Conservation (phyloP, 2,113 vertebrate genomes). For the Tragelaphus scriptus region DNA sequence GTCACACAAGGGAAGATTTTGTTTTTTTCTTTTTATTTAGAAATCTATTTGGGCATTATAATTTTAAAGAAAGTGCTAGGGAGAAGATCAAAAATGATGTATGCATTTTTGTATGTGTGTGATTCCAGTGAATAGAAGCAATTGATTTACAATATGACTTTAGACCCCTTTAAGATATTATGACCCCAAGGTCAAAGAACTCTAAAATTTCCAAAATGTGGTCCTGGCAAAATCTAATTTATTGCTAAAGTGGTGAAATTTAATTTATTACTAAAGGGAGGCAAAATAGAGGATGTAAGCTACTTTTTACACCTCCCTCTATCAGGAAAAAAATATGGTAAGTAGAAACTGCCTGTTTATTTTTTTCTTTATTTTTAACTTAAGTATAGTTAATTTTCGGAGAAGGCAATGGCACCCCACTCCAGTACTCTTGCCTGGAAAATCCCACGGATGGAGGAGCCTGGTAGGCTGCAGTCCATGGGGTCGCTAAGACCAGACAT, state of each 20-base stretch:
- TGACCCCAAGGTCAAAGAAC: neutral
- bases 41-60: neutral
- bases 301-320: neutral
- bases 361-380: neutral
- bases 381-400: neutral
- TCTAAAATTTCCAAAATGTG: neutral
- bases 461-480: too few relatives aligned
- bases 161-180: neutral
- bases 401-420: too few relatives aligned
- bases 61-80: neutral
- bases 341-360: neutral
- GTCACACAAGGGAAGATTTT: neutral
- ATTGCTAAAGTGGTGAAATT: neutral
- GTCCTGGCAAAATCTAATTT: neutral
- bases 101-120: neutral
- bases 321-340: neutral
- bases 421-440: too few relatives aligned
- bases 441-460: too few relatives aligned
- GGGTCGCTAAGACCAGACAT: too few relatives aligned
- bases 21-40: neutral
- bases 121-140: neutral
- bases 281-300: neutral
- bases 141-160: neutral
- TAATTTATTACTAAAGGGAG: neutral
- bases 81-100: neutral